phyloP scores from a whole-genome alignment of 2,113 vertebrate genomes.

The Perca fluviatilis region DNA sequence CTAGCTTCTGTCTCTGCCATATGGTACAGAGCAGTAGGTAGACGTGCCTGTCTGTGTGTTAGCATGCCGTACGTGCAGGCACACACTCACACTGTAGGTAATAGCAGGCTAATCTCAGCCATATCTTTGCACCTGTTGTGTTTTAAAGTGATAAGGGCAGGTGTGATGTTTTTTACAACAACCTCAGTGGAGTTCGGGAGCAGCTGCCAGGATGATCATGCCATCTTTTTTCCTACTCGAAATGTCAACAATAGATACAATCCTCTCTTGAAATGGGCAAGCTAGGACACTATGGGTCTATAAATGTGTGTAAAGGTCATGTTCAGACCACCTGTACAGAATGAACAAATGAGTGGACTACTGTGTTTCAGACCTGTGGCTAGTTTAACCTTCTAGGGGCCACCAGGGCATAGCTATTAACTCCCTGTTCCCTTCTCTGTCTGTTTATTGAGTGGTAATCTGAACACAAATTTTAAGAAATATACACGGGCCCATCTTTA shows the following conservation, averaged over 20 bases:
- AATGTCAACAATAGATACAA: conserved; percentile 31
- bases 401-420: not conserved
- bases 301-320: not conserved
- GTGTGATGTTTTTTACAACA: conserved; percentile 17
- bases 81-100: not conserved
- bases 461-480: not conserved
- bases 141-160: conserved; percentile 16
- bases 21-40: not conserved
- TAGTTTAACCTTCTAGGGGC: too few relatives aligned
- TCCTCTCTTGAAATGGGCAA: not conserved
- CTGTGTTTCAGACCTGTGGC: not conserved
- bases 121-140: conserved; percentile 32
- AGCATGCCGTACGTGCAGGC: conserved; percentile 24
- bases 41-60: not conserved
- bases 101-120: conserved; percentile 28
- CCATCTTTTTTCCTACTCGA: not conserved
- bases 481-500: not conserved
- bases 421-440: not conserved
- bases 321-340: not conserved
- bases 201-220: not conserved
- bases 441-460: not conserved
- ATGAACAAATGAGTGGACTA: not conserved
- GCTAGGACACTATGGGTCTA: not conserved
- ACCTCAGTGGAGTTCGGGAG: not conserved
- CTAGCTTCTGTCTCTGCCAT: not conserved